Percentiles rank a stretch among this genome's conserved stretches.
Evolutionary conservation across 1,140 invertebrate species (phyloP).

Genomic region (Maniola jurtina): DNA sequence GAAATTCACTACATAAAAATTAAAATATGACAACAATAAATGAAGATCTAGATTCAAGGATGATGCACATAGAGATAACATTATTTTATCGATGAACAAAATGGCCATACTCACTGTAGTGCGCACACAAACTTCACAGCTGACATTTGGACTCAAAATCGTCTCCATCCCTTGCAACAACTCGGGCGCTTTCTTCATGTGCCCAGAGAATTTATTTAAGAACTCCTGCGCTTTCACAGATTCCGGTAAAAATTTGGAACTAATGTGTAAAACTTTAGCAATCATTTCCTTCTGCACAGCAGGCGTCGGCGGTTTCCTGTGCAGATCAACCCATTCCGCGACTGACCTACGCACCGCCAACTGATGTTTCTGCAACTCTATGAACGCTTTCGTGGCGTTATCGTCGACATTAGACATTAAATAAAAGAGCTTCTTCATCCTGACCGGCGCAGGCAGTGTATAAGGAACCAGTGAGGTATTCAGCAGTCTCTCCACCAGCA

Average conservation of each 20-base stretch:
- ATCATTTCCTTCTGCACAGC: constrained; percentile 86
- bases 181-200: constrained; percentile 88
- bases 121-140: constrained; percentile 94
- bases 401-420: constrained; percentile 95
- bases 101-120: constrained; percentile 80
- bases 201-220: constrained; percentile 91
- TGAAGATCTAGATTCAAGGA: neutral
- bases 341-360: constrained; percentile 90
- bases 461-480: constrained; percentile 98
- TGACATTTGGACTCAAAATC: constrained; percentile 91
- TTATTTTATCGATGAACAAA: neutral
- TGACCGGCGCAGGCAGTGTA: constrained; percentile 89
- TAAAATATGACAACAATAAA: too few relatives aligned
- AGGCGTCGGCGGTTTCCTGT: constrained; percentile 82
- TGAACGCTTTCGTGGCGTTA: constrained; percentile 96
- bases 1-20: too few relatives aligned
- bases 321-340: constrained; percentile 90
- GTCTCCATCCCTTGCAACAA: constrained; percentile 91
- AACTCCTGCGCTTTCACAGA: constrained; percentile 96
- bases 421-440: constrained; percentile 97
- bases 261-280: constrained; percentile 75
- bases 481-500: constrained; percentile 95
- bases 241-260: constrained; percentile 90
- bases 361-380: constrained; percentile 96
- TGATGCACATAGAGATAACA: constrained; percentile 6